phyloP scores from a whole-genome alignment of 2,113 vertebrate genomes.

The Chamaetylas fuelleborni region DNA sequence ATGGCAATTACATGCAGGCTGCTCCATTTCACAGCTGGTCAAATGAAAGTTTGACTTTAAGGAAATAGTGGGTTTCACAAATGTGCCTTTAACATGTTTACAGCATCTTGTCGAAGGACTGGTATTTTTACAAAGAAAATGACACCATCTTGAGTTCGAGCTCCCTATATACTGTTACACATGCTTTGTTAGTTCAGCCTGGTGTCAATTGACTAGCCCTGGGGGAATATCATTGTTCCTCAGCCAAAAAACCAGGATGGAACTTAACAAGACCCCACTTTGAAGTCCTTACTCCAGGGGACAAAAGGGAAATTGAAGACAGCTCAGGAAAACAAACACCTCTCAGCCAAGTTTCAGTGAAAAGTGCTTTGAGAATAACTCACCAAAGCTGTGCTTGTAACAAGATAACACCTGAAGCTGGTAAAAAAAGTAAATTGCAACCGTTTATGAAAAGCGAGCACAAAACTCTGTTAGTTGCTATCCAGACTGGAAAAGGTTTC shows the following conservation, averaged over 20 bases:
- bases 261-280: background rate
- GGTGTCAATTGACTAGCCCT: background rate
- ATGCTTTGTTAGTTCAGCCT: background rate
- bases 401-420: background rate
- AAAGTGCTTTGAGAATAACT: background rate
- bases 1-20: background rate
- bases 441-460: background rate
- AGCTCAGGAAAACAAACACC: background rate
- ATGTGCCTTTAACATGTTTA: background rate
- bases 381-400: background rate
- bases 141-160: background rate
- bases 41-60: background rate
- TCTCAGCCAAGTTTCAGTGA: background rate
- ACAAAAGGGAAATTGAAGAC: background rate
- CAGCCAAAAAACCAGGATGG: background rate
- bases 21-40: background rate
- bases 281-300: background rate
- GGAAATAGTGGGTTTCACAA: background rate
- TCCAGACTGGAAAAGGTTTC: background rate
- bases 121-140: background rate
- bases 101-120: background rate
- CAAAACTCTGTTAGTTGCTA: background rate
- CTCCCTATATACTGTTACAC: background rate
- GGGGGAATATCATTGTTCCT: background rate
- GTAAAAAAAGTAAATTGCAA: background rate